phyloP scores from a whole-genome alignment of 30 jellyfish, hydroid and myxozoan genomes.

The Turritopsis rubra region DNA sequence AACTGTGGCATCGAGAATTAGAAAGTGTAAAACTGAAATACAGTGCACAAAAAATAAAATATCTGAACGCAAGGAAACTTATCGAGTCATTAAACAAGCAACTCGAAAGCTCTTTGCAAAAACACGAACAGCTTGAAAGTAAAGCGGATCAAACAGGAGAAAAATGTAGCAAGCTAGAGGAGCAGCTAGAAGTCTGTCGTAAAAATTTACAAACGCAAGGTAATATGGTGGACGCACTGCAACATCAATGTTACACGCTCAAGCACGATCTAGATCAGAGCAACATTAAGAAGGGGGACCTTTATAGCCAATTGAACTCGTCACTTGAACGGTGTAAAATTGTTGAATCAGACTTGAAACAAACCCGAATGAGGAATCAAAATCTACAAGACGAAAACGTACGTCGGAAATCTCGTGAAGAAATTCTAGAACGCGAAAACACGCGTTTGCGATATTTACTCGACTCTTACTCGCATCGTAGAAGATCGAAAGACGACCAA shows the following conservation, averaged over 20 bases:
- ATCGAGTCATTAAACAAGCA: conserved; percentile 73
- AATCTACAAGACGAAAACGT: conserved; percentile 35
- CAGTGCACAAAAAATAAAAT: conserved; percentile 74
- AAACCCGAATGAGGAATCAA: conserved; percentile 31
- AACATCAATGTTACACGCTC: conserved; percentile 82
- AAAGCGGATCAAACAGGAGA: conserved; percentile 39
- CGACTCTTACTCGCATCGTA: neutral
- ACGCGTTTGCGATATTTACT: conserved; percentile 28
- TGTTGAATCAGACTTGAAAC: conserved; percentile 38
- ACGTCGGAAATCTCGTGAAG: conserved; percentile 55
- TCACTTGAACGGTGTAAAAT: conserved; percentile 28
- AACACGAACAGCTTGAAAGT: conserved; percentile 31
- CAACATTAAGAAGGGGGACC: conserved; percentile 36
- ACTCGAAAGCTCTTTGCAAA: conserved; percentile 39
- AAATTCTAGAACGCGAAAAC: conserved; percentile 66
- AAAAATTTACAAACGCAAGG: conserved; percentile 84
- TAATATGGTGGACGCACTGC: conserved; percentile 80
- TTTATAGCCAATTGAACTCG: conserved; percentile 10
- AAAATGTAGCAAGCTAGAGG: conserved; percentile 68
- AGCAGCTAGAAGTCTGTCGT: conserved; percentile 60
- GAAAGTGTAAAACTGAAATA: conserved; percentile 73
- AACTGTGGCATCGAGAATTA: conserved; percentile 57
- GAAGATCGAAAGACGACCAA: conserved; percentile 10
- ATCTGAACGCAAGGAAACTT: conserved; percentile 79
- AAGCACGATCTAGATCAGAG: conserved; percentile 69